Percentiles rank a stretch among this genome's conserved stretches.
phyloP scores from a whole-genome alignment of 2,888 invertebrate genomes.

The Phyto melanocephala region DNA sequence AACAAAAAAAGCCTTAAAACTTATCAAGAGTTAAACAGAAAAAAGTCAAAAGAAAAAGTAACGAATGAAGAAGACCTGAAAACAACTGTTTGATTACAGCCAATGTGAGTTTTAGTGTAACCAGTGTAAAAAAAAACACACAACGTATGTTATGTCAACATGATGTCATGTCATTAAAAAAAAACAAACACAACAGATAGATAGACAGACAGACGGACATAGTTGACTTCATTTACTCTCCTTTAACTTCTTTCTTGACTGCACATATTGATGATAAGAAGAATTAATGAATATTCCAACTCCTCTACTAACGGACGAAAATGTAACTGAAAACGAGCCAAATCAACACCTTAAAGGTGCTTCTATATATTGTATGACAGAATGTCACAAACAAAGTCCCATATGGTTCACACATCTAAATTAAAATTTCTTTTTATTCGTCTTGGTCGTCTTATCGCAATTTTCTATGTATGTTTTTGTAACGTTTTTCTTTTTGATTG shows the following conservation, averaged over 20 bases:
- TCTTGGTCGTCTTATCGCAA: conserved; percentile 41
- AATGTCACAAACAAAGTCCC: conserved; percentile 45
- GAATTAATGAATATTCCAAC: conserved; percentile 20
- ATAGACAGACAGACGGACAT: conserved; percentile 7
- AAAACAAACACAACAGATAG: neutral
- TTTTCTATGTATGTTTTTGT: conserved; percentile 27
- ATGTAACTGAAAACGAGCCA: conserved; percentile 13
- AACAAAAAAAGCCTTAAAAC: conserved; percentile 34
- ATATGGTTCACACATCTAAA: conserved; percentile 52
- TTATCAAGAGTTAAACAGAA: conserved; percentile 52
- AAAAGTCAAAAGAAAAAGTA: conserved; percentile 29
- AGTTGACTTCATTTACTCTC: neutral
- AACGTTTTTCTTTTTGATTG: conserved; percentile 13
- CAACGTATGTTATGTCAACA: conserved; percentile 63
- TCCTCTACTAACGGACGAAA: conserved; percentile 3
- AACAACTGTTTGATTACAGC: conserved; percentile 55
- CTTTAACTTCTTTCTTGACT: conserved; percentile 24
- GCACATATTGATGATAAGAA: conserved; percentile 53
- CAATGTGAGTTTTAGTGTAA: conserved; percentile 44
- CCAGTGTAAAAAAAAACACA: conserved; percentile 28
- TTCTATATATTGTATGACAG: conserved; percentile 32
- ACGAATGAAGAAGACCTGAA: conserved; percentile 15
- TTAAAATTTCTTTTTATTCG: conserved; percentile 44
- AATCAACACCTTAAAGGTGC: conserved; percentile 55
- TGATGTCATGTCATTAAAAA: conserved; percentile 65